These are phyloP conservation scores for Tetragonula carbonaria DNA, from an alignment of 2,888 invertebrate species.

Conservation along the genomic window DNA sequence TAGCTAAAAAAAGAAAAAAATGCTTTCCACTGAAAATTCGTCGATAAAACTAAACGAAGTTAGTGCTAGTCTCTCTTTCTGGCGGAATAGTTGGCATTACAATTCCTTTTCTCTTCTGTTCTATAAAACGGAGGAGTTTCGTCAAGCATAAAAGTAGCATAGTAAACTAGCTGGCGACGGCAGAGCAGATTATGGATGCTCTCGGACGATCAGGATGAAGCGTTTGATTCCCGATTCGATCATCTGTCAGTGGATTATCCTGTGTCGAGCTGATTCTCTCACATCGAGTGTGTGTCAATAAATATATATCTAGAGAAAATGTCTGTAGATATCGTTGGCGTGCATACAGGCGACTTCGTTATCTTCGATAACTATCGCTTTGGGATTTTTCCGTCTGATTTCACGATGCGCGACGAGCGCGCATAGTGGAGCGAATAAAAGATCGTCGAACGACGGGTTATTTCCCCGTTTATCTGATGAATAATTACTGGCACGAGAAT, in stretches of 20 bases:
- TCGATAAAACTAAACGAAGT: not conserved
- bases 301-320: constrained; percentile 13
- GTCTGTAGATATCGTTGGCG: constrained; percentile 36
- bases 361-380: constrained; percentile 56
- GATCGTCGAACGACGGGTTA: constrained; percentile 11
- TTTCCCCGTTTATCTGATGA: constrained; percentile 40
- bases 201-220: not conserved
- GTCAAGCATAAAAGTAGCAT: not conserved
- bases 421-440: constrained; percentile 30
- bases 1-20: not conserved
- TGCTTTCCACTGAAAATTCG: not conserved
- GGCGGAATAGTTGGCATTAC: not conserved
- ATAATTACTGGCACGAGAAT: constrained; percentile 40
- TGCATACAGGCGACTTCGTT: constrained; percentile 35
- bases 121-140: too few species aligned
- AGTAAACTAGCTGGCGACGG: not conserved
- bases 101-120: too few species aligned
- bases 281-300: not conserved
- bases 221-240: not conserved
- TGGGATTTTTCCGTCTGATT: constrained; percentile 61
- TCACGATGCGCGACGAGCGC: constrained; percentile 20
- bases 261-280: not conserved
- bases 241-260: not conserved
- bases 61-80: not conserved
- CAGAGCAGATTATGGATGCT: not conserved